Evolutionary conservation across 2,888 invertebrate species (phyloP), one percentile per base, ranked within the genome.

Genomic region (Lagria hirta): DNA sequence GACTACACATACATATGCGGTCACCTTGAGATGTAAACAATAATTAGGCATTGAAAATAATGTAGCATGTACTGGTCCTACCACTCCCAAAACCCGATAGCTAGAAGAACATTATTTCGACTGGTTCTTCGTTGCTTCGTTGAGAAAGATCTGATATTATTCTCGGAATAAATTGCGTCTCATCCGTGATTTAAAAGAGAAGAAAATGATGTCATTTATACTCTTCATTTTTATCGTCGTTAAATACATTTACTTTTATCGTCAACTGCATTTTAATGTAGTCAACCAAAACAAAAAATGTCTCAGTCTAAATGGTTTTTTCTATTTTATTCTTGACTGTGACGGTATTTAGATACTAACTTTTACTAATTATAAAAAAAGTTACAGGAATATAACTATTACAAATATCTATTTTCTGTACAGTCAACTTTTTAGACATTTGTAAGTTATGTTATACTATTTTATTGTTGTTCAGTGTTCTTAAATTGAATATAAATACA

Each of bases 1-100:
- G 65, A 61, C 65, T 52, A 57, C 60, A 64, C 60, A 64, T 66
- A 66, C 63, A 55, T 59, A 59, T 57, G 56, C 62, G 68, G 68
- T 68, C 68, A 68, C 68, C 68, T 68, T 68, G 68, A 63, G 65
- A 65, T 66, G 65, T 65, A 65, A 67, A 68, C 68, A 68, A 65
- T 66, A 68, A 68, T 68, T 68, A 68, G 64, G 64, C 66, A 65
- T 66, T 64, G 64, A 65, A 63, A 63, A 66, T 64, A 65, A 65
- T 63, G 62, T 58, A 60, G 60, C 60, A 58, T 58, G 58, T 52
- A 47, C 57, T 58, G 58, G 60, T 58, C 54, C 58, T 52, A 62
- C 63, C 61, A 60, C 63, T 60, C 62, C 61, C 58, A 59, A 52
- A 45, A 43, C 29, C 35, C 40, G 48, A 53, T 54, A 45, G 41